Evolutionary conservation across 2,797 vertebrate species (phyloP).

Genomic region (Bradypodion pumilum): DNA sequence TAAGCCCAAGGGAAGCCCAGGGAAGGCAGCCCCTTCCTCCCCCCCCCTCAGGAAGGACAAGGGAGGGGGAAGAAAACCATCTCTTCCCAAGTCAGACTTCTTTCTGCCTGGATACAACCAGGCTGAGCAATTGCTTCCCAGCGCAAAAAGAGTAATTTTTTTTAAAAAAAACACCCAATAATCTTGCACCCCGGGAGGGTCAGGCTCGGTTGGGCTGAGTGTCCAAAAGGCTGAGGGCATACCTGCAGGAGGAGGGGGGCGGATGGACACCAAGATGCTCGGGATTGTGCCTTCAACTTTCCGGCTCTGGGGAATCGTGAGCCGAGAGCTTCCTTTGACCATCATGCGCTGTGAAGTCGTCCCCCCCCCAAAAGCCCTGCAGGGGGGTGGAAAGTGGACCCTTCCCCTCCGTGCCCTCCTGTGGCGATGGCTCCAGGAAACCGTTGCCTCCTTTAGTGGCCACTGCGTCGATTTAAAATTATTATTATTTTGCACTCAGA

Average conservation of each 20-base stretch:
- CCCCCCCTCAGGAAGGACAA: not conserved
- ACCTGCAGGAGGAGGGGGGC: no score
- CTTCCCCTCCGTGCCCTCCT: not conserved
- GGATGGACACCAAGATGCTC: no score
- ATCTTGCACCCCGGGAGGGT: no score
- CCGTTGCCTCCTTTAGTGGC: no score
- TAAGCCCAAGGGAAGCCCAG: not conserved
- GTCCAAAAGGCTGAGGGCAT: no score
- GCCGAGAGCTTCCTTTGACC: not conserved
- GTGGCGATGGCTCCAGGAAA: no score
- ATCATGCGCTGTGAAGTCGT: not conserved
- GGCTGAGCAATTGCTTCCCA: slow-evolving; percentile 33
- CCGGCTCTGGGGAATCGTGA: not conserved
- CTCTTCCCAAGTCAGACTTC: accelerated
- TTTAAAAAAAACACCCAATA: not conserved
- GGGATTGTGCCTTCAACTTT: accelerated
- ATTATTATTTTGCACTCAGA: no score
- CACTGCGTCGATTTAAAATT: no score
- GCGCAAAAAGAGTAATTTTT: no score
- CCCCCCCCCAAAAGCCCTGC: not conserved
- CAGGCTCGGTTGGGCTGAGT: no score
- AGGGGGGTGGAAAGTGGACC: not conserved
- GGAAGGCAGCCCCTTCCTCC: no score
- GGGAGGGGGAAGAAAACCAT: not conserved
- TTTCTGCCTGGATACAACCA: accelerated